phyloP scores from a whole-genome alignment of 2,113 vertebrate genomes.

The Onychorhynchus coronatus region DNA sequence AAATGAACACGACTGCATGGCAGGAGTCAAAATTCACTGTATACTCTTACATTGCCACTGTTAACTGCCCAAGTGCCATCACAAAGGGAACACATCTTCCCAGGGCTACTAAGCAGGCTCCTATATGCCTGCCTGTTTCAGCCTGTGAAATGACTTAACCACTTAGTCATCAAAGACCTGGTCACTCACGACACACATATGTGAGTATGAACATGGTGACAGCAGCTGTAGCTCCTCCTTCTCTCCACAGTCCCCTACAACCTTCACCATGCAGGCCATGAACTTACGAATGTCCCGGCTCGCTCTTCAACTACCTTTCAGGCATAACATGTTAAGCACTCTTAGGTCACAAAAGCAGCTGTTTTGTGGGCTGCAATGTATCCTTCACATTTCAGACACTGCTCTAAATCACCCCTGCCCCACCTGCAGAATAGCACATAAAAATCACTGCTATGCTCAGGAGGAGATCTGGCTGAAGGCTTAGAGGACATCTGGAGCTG shows the following conservation, averaged over 20 bases:
- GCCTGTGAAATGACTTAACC: neutral
- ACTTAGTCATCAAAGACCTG: neutral
- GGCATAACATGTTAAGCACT: neutral
- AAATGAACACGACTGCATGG: accelerated
- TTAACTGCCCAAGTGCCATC: neutral
- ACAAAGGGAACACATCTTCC: neutral
- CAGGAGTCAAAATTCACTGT: neutral
- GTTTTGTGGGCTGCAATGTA: neutral
- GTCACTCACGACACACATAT: neutral
- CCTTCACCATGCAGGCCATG: neutral
- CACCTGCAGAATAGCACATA: neutral
- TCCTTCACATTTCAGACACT: neutral
- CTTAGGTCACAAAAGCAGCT: neutral
- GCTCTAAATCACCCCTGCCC: neutral
- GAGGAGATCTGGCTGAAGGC: neutral
- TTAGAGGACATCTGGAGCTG: neutral
- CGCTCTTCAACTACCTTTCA: neutral
- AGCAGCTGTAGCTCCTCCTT: neutral
- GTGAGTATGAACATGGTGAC: neutral
- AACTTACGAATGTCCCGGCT: neutral
- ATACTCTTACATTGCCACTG: neutral
- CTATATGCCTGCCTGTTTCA: neutral
- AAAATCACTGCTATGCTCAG: neutral
- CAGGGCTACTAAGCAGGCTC: neutral
- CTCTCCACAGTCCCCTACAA: neutral